Evolutionary conservation across 2,888 invertebrate genomes (phyloP), one percentile per base, ranked within the genome.

Genomic region (Tridacna gigas): DNA sequence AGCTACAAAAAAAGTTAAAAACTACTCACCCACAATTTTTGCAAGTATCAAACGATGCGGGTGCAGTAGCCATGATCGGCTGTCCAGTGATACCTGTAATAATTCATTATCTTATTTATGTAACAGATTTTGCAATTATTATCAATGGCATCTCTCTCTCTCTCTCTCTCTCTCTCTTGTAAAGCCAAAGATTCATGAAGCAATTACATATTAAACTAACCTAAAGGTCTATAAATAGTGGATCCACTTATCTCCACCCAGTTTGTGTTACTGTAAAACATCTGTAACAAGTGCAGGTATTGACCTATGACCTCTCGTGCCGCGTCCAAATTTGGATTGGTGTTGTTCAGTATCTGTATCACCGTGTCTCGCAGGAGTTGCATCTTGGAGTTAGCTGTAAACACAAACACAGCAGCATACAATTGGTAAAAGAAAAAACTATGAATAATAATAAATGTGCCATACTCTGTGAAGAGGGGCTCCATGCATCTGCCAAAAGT

Each of bases 251-350:
- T 76, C 28, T 91, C 90, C 12, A 89, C 82, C 91, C 91, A 92
- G 84, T 91, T 91, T 5, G 90, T 90, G 82, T 91, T 91, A 77
- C 91, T 91, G 85, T 92, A 92, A 77, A 92, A 92, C 85, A 88
- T 89, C 77, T 92, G 91, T 13, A 91, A 69, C 11, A 91, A 73
- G 73, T 92, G 91, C 3, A 92, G 86, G 47, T 84, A 91, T 47
- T 90, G 89, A 13, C 91, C 91, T 22, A 91, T 86, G 61, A 89
- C 73, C 71, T 90, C 86, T 12, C 91, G 78, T 7, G 89, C 89
- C 0, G 88, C 83, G 26, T 89, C 87, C 66, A 83, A 88, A 65
- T 89, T 86, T 0, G 90, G 89, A 15, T 77, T 78, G 0, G 85
- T 75, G 15, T 78, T 82, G 74, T 86, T 87, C 15, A 91, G 63